Conservation (phyloP, 1,140 invertebrate species). For the Adoxophyes honmai region DNA sequence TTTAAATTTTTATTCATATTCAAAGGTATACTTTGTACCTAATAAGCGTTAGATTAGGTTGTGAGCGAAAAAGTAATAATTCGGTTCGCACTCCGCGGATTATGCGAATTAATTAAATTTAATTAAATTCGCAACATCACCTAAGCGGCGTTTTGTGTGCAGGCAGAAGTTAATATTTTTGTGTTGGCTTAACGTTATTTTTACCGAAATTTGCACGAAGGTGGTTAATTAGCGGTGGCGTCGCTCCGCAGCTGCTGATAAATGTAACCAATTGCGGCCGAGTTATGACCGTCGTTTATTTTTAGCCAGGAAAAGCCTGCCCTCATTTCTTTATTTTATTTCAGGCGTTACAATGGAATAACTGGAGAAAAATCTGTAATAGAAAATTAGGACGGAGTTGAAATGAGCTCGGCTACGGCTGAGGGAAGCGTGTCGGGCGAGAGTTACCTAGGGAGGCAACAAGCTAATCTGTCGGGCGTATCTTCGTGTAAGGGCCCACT, state of each 20-base stretch:
- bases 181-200: constrained; percentile 19
- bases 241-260: constrained; percentile 41
- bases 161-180: constrained; percentile 13
- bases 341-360: constrained; percentile 13
- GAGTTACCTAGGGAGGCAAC: too few species aligned
- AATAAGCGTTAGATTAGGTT: too few species aligned
- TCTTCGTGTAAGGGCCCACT: too few species aligned
- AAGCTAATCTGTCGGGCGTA: too few species aligned
- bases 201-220: constrained; percentile 31
- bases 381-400: constrained; percentile 14
- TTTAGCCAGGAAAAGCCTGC: constrained; percentile 35
- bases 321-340: constrained; percentile 35
- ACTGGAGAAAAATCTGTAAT: constrained; percentile 11
- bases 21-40: neutral
- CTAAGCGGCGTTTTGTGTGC: too few species aligned
- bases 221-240: constrained; percentile 41
- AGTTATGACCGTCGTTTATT: constrained; percentile 47
- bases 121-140: too few species aligned
- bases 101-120: too few species aligned
- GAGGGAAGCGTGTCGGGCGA: too few species aligned
- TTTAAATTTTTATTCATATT: neutral
- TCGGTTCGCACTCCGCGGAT: too few species aligned
- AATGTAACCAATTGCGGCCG: constrained; percentile 44
- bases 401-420: neutral
- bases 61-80: too few species aligned